Evolutionary conservation across 2,888 invertebrate species (phyloP).

Genomic region (Dendrolimus houi): DNA sequence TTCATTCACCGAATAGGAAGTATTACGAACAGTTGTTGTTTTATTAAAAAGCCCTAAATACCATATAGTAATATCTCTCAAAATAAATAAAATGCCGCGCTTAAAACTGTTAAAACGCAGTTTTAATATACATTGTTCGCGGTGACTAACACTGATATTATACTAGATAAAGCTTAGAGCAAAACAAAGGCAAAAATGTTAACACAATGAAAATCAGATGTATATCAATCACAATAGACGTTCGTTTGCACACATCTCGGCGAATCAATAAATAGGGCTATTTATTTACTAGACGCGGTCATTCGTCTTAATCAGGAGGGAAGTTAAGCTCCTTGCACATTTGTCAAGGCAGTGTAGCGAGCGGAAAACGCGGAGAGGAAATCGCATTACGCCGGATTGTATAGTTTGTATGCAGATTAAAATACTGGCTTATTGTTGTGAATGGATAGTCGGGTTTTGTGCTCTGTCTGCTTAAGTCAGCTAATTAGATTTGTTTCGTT

Average conservation of each 20-base stretch:
- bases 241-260: conserved; percentile 23
- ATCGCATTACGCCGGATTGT: conserved; percentile 3
- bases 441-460: background rate
- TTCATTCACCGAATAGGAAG: no score
- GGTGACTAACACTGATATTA: no score
- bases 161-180: no score
- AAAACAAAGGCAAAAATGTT: background rate
- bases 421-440: background rate
- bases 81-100: no score
- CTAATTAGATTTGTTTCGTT: conserved; percentile 6
- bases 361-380: conserved; percentile 10
- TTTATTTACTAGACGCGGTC: conserved; percentile 40
- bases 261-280: conserved; percentile 33
- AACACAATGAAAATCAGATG: background rate
- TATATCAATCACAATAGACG: conserved; percentile 7
- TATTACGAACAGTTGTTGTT: no score
- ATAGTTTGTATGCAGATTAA: background rate
- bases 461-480: background rate
- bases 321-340: conserved; percentile 13
- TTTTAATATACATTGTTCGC: no score
- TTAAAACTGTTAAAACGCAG: no score
- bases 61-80: no score
- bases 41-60: no score
- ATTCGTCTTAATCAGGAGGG: conserved; percentile 49
- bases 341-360: conserved; percentile 17